Base-by-base conservation (phyloP, 1,140 invertebrate genomes). In the Ips nitidus region DNA sequence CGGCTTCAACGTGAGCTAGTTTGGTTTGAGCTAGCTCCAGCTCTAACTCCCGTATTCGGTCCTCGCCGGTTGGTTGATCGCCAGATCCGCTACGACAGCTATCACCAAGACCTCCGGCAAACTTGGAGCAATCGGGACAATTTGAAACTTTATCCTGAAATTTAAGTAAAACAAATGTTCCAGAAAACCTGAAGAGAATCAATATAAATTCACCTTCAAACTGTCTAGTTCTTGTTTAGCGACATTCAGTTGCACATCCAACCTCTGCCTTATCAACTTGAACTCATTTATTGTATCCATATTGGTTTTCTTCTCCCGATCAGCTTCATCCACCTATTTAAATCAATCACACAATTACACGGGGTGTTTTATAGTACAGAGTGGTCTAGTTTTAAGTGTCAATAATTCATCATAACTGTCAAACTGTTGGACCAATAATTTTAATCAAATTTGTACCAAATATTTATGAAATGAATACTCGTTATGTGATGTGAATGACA, bases 1-100 rank as follows among this genome's bases (percentile, higher is more conserved):
- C 94, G 0, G 95, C 93, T 83, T 99, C 95, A 2, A 99, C 98
- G 63, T 98, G 89, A 0, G 95, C 95, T 71, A 99, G 84, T 80
- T 99, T 99, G 0, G 97, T 96, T 79, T 97, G 93, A 2, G 97
- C 97, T 65, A 99, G 82, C 79, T 99, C 97, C 57, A 98, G 83
- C 80, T 99, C 97, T 38, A 99, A 82, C 80, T 98, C 95, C 6
- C 93, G 86, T 62, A 98, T 89, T 72, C 92, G 86, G 74, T 80
- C 78, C 43, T 83, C 82, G 41, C 70, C 79, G 4, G 53, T 69
- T 41, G 69, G 52, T 40, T 70, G 59, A 52, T 74, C 72, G n/a
- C 64, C 71, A 3, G 52, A 42, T 6, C 22, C 36, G 37, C 65
- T 52, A 7, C 59, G 65, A 57, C 58, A 62, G 4, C n/a, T 37